Conservation (phyloP, 2,797 vertebrate species). For the Etheostoma perlongum region DNA sequence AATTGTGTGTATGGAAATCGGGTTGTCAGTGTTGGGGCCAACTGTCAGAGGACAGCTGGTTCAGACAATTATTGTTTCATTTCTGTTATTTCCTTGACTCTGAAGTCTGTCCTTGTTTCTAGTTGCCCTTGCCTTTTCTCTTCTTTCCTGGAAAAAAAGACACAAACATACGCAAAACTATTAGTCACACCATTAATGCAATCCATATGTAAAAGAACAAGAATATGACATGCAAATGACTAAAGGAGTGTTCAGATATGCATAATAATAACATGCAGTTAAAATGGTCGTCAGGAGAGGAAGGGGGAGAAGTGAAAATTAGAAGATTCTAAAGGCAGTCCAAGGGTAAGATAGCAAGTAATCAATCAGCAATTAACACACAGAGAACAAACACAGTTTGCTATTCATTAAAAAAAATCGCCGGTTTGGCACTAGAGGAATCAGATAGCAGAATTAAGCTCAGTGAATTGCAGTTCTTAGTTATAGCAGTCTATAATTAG, state of each 20-base stretch:
- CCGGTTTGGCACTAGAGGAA: too few relatives aligned
- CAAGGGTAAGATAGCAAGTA: too few relatives aligned
- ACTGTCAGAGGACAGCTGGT: neutral
- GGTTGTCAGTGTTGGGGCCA: neutral
- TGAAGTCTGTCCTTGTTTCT: constrained; percentile 6
- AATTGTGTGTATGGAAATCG: neutral
- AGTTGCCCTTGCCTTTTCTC: constrained; percentile 88
- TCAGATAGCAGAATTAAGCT: too few relatives aligned
- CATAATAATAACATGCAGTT: too few relatives aligned
- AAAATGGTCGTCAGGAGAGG: neutral
- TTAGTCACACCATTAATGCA: neutral
- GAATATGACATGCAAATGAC: neutral
- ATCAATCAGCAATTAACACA: neutral
- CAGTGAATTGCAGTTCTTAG: too few relatives aligned
- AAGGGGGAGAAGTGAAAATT: too few relatives aligned
- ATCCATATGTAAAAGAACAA: too few relatives aligned
- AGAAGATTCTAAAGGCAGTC: too few relatives aligned
- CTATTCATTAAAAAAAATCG: too few relatives aligned
- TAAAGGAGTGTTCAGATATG: neutral
- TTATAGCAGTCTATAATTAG: too few relatives aligned
- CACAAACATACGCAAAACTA: neutral
- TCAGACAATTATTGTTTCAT: neutral
- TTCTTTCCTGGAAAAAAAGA: constrained; percentile 82
- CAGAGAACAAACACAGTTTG: neutral
- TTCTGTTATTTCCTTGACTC: neutral